phyloP scores from a whole-genome alignment of 2,888 invertebrate species.

The Trichogramma evanescens region DNA sequence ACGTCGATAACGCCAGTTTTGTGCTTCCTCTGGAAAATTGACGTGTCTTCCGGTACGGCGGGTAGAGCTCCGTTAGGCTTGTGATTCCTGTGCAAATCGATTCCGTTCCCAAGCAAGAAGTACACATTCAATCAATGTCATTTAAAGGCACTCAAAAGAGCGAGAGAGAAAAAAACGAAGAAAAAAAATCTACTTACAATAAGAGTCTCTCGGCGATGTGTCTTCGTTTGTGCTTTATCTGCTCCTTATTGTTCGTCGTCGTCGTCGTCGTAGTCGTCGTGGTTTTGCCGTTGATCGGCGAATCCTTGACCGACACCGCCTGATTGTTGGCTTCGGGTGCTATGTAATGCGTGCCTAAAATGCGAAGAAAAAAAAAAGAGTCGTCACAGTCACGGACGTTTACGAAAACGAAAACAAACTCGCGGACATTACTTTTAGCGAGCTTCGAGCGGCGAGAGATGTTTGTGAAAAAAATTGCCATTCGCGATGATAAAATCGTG shows the following conservation, averaged over 20 bases:
- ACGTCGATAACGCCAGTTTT: conserved; percentile 80
- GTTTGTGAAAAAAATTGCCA: too few species aligned
- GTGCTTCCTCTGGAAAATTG: conserved; percentile 71
- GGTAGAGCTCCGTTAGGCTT: conserved; percentile 33
- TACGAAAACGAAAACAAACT: not conserved
- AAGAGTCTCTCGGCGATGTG: conserved; percentile 37
- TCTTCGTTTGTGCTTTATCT: conserved; percentile 39
- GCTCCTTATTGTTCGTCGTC: conserved; percentile 37
- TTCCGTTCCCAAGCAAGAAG: too few species aligned
- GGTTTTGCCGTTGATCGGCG: too few species aligned
- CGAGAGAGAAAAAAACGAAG: not conserved
- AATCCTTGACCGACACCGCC: too few species aligned
- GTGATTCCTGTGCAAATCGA: conserved; percentile 24
- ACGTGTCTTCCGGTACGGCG: conserved; percentile 59
- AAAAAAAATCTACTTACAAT: conserved; percentile 27
- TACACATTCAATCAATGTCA: too few species aligned
- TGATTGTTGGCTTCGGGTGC: too few species aligned
- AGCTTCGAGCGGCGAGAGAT: too few species aligned
- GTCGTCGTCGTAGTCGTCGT: conserved; percentile 9
- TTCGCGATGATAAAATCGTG: too few species aligned
- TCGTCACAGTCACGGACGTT: not conserved
- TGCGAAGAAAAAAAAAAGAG: not conserved
- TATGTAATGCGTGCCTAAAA: not conserved
- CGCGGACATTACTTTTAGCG: too few species aligned
- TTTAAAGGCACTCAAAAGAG: too few species aligned